A percentile compares a stretch with the other conserved stretches of the same genome.
Evolutionary conservation across 1,140 invertebrate species (phyloP).

Genomic region (Drosophila willistoni): DNA sequence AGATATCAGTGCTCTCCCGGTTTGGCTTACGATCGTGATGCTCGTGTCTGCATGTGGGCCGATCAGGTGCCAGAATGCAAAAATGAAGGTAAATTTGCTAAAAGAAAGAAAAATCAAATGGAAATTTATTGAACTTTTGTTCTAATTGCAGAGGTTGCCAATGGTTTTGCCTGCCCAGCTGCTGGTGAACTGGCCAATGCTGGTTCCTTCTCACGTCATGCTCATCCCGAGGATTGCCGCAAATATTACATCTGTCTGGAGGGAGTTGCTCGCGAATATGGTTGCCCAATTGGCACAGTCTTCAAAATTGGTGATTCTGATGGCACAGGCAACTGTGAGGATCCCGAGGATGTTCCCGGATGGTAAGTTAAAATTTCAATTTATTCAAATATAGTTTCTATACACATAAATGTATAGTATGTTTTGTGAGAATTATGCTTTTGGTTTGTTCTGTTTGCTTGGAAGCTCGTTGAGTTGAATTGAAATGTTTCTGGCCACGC

Average conservation of each 20-base stretch:
- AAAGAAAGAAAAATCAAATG: background rate
- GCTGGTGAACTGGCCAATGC: conserved; percentile 90
- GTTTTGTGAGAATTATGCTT: conserved; percentile 32
- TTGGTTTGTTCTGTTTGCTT: conserved; percentile 60
- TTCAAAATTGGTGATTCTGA: conserved; percentile 96
- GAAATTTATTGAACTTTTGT: no score
- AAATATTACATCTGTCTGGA: conserved; percentile 97
- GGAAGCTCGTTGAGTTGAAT: conserved; percentile 22
- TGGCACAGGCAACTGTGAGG: conserved; percentile 95
- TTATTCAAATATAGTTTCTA: background rate
- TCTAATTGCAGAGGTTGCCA: conserved; percentile 90
- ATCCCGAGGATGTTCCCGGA: conserved; percentile 96
- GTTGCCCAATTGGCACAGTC: conserved; percentile 96
- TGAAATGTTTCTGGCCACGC: conserved; percentile 43
- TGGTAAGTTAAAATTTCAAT: conserved; percentile 88
- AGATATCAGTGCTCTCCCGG: conserved; percentile 97
- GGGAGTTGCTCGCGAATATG: conserved; percentile 94
- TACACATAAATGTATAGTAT: background rate
- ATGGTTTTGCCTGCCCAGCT: conserved; percentile 94
- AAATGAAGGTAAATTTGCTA: conserved; percentile 87
- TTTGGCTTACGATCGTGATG: conserved; percentile 95
- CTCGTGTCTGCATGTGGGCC: conserved; percentile 97
- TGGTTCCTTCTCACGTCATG: conserved; percentile 96
- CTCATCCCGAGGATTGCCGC: conserved; percentile 96
- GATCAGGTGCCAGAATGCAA: conserved; percentile 96